A percentile compares a stretch with the other conserved stretches of the same genome.
Conservation (phyloP, 2,888 invertebrate species). For the Pristionchus exspectatus region DNA sequence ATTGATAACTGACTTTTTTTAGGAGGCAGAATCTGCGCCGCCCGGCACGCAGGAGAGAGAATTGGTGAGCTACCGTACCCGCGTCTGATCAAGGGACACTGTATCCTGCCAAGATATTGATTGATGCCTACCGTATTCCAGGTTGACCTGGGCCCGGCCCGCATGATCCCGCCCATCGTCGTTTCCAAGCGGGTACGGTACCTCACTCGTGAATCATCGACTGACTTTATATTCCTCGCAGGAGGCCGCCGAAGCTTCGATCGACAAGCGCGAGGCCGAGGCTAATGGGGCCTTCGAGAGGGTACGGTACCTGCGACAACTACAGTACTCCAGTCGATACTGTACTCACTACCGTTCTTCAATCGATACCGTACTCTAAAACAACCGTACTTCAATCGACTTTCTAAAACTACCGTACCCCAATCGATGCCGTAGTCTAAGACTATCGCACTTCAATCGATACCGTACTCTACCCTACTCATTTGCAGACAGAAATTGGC, state of each 20-base stretch:
- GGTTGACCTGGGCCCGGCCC: background rate
- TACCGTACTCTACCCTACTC: conserved; percentile 2
- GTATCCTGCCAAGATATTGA: background rate
- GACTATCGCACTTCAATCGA: background rate
- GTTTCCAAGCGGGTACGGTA: background rate
- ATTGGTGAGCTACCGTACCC: background rate
- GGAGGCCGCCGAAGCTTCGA: background rate
- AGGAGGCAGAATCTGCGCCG: background rate
- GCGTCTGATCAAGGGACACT: background rate
- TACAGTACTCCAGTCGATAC: background rate
- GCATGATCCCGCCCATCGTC: background rate
- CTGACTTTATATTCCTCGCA: background rate
- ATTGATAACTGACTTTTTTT: background rate
- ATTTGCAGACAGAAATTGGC: background rate
- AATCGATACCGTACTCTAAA: background rate
- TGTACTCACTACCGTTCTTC: background rate
- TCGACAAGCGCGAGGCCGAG: background rate
- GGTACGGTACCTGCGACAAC: background rate
- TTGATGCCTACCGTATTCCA: background rate
- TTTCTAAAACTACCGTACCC: background rate
- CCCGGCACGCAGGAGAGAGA: background rate
- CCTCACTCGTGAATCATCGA: background rate
- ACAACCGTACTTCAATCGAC: background rate
- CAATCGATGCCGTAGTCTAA: background rate
- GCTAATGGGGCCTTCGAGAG: background rate